Percentiles rank a stretch among this genome's conserved stretches.
phyloP scores from a whole-genome alignment of 2,113 vertebrate genomes.

The Lynx canadensis region DNA sequence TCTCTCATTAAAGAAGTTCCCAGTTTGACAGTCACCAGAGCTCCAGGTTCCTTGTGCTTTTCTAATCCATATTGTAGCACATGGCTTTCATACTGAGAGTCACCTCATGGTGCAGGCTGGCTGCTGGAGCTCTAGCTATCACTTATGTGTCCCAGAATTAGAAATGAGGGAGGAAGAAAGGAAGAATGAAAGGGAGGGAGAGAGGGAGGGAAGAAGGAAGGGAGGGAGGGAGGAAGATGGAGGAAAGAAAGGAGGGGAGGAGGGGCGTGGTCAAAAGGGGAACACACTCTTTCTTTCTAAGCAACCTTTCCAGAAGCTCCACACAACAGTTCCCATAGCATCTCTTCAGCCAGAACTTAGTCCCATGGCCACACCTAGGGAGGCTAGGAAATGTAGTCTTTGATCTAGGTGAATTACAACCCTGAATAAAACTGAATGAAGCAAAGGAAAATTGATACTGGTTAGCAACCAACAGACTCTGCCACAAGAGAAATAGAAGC shows the following conservation, averaged over 20 bases:
- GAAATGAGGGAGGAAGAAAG: neutral
- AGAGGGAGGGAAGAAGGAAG: neutral
- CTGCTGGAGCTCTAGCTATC: neutral
- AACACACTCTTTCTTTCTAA: neutral
- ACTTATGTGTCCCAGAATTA: neutral
- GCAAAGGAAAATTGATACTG: neutral
- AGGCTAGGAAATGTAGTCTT: neutral
- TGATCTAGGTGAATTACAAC: neutral
- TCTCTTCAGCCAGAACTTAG: neutral
- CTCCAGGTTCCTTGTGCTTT: neutral
- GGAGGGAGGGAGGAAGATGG: neutral
- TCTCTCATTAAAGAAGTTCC: slow-evolving; percentile 28
- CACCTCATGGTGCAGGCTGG: neutral
- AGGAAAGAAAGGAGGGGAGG: neutral
- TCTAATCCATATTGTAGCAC: neutral
- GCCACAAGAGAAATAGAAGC: neutral
- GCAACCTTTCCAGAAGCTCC: neutral
- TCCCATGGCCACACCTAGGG: neutral
- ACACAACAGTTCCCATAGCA: neutral
- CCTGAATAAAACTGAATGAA: slow-evolving; percentile 4
- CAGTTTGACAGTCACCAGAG: neutral
- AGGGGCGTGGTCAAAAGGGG: neutral
- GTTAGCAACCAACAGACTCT: slow-evolving; percentile 4
- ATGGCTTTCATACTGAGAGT: neutral
- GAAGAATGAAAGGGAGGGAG: neutral